These are phyloP conservation scores for Falcunculus frontatus DNA, from an alignment of 2,113 vertebrate species.

Conservation along the genomic window DNA sequence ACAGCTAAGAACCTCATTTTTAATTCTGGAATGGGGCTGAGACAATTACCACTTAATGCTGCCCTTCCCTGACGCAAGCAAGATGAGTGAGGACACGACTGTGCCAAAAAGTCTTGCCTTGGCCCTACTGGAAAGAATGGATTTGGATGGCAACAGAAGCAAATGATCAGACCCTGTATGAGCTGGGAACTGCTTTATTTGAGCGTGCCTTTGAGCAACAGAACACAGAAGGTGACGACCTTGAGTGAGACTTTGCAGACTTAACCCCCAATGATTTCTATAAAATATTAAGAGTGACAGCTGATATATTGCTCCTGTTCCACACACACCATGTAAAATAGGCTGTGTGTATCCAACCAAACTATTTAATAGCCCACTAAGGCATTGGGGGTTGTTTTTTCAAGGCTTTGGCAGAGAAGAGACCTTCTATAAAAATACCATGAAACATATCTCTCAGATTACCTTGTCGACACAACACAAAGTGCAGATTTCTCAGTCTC, in stretches of 20 bases:
- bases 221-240: background rate
- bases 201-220: background rate
- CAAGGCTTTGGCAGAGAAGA: background rate
- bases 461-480: rapidly evolving
- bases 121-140: background rate
- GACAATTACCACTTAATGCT: background rate
- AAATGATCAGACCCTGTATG: background rate
- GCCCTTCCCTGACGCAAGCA: background rate
- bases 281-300: background rate
- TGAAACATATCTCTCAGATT: rapidly evolving
- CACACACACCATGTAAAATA: background rate
- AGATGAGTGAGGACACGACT: background rate
- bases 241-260: background rate
- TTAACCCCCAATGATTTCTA: background rate
- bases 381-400: background rate
- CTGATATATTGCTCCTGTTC: background rate
- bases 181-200: background rate
- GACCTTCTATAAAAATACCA: background rate
- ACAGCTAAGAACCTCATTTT: constrained; percentile 8
- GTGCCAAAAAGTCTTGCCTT: background rate
- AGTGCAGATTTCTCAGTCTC: background rate
- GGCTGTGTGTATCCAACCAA: background rate
- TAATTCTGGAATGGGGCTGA: background rate
- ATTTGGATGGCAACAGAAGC: background rate
- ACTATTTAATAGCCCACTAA: background rate